Conservation (phyloP, 2,888 invertebrate species). For the Tachina grossa region DNA sequence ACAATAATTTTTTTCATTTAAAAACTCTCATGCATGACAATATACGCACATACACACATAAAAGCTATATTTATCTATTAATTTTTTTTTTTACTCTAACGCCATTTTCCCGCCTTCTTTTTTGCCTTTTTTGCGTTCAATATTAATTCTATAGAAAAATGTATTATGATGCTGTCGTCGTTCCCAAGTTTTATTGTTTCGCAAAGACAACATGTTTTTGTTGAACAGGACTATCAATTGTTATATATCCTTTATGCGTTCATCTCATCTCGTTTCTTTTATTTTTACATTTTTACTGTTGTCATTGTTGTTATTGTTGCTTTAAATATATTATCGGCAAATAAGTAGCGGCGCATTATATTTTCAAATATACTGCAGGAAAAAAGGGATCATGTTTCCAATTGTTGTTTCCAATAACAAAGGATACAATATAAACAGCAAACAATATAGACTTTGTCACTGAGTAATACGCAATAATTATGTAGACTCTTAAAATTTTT, state of each 20-base stretch:
- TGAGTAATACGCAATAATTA: not conserved
- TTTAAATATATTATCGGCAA: constrained; percentile 47
- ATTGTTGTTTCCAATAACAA: constrained; percentile 43
- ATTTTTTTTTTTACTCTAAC: no score
- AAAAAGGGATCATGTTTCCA: constrained; percentile 27
- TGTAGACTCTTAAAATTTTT: not conserved
- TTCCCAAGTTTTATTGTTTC: constrained; percentile 21
- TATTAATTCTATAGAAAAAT: constrained; percentile 26
- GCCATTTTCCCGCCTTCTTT: not conserved
- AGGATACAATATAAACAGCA: constrained; percentile 4
- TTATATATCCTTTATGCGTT: constrained; percentile 10
- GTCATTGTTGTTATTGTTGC: constrained; percentile 18
- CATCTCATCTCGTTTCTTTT: not conserved
- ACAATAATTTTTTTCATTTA: no score
- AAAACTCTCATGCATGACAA: no score
- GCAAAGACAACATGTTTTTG: constrained; percentile 35
- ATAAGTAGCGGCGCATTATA: constrained; percentile 34
- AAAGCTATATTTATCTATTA: not conserved
- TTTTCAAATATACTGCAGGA: constrained; percentile 2
- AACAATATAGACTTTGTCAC: not conserved
- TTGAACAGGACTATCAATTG: constrained; percentile 45
- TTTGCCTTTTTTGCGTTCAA: not conserved
- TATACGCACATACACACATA: not conserved
- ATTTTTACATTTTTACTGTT: not conserved
- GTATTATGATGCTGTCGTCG: not conserved